Percentiles rank a stretch among this genome's conserved stretches.
Conservation (phyloP, 2,113 vertebrate species). For the Thunnus thynnus region DNA sequence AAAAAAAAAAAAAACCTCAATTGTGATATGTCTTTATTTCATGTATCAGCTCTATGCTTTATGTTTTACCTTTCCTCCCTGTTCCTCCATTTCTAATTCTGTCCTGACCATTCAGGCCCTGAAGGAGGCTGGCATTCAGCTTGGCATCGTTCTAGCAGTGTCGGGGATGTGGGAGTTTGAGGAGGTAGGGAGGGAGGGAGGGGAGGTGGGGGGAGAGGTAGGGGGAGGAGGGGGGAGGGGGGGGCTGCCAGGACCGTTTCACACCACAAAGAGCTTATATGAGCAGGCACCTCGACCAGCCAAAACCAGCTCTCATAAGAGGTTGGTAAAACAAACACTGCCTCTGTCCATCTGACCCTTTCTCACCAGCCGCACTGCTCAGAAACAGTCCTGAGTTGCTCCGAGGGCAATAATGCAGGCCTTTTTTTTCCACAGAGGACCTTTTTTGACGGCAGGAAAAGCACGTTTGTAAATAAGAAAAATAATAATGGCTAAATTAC, state of each 20-base stretch:
- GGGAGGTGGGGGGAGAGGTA: not conserved
- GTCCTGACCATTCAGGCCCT: constrained; percentile 49
- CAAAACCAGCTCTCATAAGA: constrained; percentile 63
- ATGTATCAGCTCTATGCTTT: not conserved
- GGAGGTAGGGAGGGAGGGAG: not conserved
- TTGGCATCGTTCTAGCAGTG: constrained; percentile 48
- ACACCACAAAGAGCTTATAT: constrained; percentile 65
- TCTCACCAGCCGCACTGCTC: constrained; percentile 36
- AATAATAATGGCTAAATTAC: too few species aligned
- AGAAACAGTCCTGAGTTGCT: constrained; percentile 3
- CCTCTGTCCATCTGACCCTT: constrained; percentile 39
- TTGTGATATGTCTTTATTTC: too few species aligned
- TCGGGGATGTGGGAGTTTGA: constrained; percentile 34
- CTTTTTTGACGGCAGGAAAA: not conserved
- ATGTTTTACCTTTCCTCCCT: not conserved
- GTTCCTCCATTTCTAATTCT: constrained; percentile 51
- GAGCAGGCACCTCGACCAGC: constrained; percentile 54
- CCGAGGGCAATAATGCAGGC: not conserved
- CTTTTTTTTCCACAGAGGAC: not conserved
- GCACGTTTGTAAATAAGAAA: too few species aligned
- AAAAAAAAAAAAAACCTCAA: too few species aligned
- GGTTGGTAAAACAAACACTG: constrained; percentile 60
- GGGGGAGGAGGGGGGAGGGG: not conserved
- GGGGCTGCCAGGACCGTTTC: constrained; percentile 53
- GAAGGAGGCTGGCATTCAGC: constrained; percentile 53